Evolutionary conservation across 2,113 vertebrate genomes (phyloP), one percentile per base, ranked within the genome.

Genomic region (Micromys minutus): DNA sequence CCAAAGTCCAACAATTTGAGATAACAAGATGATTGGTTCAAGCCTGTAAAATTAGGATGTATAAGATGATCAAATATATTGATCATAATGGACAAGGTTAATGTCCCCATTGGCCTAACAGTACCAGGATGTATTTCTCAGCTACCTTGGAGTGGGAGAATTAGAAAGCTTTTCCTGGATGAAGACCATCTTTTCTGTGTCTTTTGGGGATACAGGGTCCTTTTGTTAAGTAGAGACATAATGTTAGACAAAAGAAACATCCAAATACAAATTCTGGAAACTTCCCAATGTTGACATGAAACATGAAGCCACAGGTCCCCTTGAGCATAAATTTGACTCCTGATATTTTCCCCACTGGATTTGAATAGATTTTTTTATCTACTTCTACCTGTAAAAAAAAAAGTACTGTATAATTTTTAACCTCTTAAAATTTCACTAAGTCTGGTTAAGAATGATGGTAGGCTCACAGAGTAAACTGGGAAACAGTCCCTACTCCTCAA

Each of bases 281-380:
- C 10, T 87, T 94, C 39, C 80, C 61, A 81, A 71, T 94, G 89
- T 47, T 76, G 42, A 87, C 74, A 47, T 87, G 63, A 80, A 61
- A 81, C 7, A 80, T 61, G 65, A 92, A 95, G 59, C 50, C 89
- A 86, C 42, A 76, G 47, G 36, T 72, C 16, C 47, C 79, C 74
- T 90, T 63, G 57, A 61, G 52, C 63, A 17, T 47, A 50, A 19
- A 92, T 81, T 39, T 92, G 57, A 76, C 39, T 92, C 7, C 76
- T 36, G 15, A 15, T 76, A 42, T 72, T 47, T 79, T n/a, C 13
- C 13, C 67, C 61, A 55, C 26, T 36, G 59, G 36, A 61, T 61
- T 52, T 89, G 52, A 47, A 71, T 76, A 1, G n/a, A 87, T 87
- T 71, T 76, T n/a, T 84, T 6, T 12, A 21, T 52, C n/a, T 77